Evolutionary conservation across 2,113 vertebrate species (phyloP).

Genomic region (Myocastor coypus): DNA sequence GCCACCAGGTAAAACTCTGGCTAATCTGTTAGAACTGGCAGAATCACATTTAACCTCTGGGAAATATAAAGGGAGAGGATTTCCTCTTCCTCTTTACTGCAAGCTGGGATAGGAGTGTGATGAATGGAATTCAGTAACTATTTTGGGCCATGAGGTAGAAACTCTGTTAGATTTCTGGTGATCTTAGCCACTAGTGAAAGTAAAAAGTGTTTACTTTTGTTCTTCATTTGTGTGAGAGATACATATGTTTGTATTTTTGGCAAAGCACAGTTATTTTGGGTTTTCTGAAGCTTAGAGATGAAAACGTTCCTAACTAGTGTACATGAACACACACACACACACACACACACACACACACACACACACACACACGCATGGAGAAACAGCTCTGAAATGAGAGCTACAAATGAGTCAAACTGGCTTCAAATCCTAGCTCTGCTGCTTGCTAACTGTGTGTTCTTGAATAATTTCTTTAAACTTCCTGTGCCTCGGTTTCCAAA

Average conservation of each 20-base stretch:
- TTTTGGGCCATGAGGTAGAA: conserved; percentile 28
- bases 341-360: not conserved
- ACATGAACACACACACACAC: not conserved
- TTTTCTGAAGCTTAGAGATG: conserved; percentile 21
- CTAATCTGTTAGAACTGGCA: not conserved
- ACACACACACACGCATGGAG: not conserved
- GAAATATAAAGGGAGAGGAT: not conserved
- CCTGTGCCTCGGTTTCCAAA: not conserved
- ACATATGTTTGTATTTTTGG: not conserved
- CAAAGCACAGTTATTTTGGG: not conserved
- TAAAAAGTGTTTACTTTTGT: not conserved
- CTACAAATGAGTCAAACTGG: not conserved
- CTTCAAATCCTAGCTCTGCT: not conserved
- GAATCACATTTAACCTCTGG: not conserved
- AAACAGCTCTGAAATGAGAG: not conserved
- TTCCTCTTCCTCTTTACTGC: not conserved
- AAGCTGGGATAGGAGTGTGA: not conserved
- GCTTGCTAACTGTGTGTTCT: not conserved
- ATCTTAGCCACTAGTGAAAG: not conserved
- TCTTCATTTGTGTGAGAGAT: not conserved
- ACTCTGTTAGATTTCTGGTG: not conserved
- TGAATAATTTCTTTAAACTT: not conserved
- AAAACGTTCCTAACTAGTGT: not conserved
- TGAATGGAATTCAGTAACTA: not conserved
- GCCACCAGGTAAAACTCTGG: not conserved